Base-by-base conservation (phyloP, 2,797 vertebrate genomes). In the Antrozous pallidus region DNA sequence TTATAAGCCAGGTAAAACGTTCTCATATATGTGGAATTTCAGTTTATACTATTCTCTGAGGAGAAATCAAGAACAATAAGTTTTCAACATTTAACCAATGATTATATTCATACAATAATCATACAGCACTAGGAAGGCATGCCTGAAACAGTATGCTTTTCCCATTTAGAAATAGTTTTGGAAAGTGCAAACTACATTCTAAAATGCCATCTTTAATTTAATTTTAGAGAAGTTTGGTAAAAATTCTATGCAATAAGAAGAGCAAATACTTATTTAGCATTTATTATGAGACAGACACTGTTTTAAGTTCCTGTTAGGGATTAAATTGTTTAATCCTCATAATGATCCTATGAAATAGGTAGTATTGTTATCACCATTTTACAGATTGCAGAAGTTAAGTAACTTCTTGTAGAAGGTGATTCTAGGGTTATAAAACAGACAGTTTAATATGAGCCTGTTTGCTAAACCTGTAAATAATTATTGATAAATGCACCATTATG, bases 1-100 rank as follows among this genome's bases (percentile, higher is more conserved):
- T 92, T 90, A 7, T 69, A 88, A 95, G 36, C 80, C 38, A 74
- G 82, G 40, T 73, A 86, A 88, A 91, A 47, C 49, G 70, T 77
- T 88, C n/a, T 89, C 70, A 17, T 54, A 18, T 94, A 47, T 86
- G 54, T 82, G 63, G 47, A 73, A 84, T 91, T 69, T 93, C 20
- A 67, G 31, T 71, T 49, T 73, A 8, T 58, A 38, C 73, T 26
- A n/a, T 90, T 85, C 58, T 87, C 82, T 91, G 58, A 79, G 36
- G n/a, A 33, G 17, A 81, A 88, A 77, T 86, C 45, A 75, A 74
- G 51, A 91, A 91, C 78, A 83, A 61, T 71, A 88, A 81, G 36
- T 54, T 78, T 63, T 93, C 28, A 77, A 14, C 5, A 63, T 81
- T 70, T 14, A 85, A 67, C 26, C 58, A 81, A 67, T 88, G 61